phyloP scores from a whole-genome alignment of 2,113 vertebrate genomes.

The Tragelaphus imberbis region DNA sequence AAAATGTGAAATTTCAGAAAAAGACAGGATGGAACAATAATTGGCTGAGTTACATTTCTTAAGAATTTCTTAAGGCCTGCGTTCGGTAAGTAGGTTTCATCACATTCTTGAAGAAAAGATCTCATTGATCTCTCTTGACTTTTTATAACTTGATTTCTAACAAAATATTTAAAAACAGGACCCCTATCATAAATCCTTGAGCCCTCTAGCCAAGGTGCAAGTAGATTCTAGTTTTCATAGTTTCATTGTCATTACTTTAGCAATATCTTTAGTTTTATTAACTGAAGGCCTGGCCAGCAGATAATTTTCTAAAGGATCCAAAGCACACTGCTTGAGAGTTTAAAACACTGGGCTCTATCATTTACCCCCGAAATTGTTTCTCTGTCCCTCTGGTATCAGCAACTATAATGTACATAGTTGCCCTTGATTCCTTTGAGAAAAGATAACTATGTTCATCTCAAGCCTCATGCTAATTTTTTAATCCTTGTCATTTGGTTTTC shows the following conservation, averaged over 20 bases:
- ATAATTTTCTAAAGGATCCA: not conserved
- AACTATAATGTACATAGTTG: not conserved
- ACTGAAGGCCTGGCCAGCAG: not conserved
- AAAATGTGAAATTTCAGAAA: conserved; percentile 47
- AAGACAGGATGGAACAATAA: conserved; percentile 16
- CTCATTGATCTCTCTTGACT: not conserved
- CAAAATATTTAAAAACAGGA: not conserved
- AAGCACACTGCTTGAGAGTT: not conserved
- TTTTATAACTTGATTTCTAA: conserved; percentile 35
- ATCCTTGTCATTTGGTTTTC: conserved; percentile 15
- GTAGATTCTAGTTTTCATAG: not conserved
- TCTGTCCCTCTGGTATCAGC: not conserved
- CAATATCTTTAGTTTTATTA: not conserved
- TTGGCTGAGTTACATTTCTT: conserved; percentile 28
- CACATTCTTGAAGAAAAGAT: conserved; percentile 20
- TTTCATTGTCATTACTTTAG: not conserved
- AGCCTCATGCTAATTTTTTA: conserved; percentile 23
- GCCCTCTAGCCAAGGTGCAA: not conserved
- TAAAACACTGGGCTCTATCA: not conserved
- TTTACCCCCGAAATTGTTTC: not conserved
- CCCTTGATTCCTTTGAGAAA: not conserved
- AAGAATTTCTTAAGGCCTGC: conserved; percentile 16
- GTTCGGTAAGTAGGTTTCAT: not conserved
- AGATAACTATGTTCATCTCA: not conserved
- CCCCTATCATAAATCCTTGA: not conserved